These are phyloP conservation scores for Paradoxurus hermaphroditus DNA, from an alignment of 2,113 vertebrate genomes.

Conservation along the genomic window DNA sequence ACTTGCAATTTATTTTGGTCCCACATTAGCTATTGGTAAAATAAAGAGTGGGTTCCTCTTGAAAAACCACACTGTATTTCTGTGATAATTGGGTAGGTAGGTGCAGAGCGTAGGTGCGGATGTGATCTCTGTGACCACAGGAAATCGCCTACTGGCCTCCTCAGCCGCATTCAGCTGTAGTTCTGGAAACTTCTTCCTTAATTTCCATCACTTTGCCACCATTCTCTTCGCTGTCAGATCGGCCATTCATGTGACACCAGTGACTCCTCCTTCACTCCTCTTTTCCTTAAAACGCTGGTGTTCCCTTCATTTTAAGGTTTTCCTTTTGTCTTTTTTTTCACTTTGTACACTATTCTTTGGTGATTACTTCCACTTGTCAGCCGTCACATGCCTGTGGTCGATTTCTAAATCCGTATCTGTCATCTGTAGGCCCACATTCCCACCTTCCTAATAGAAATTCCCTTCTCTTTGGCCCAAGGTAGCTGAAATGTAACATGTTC, in stretches of 20 bases:
- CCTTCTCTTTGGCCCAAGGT: neutral
- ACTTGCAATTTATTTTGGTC: neutral
- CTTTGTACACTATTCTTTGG: neutral
- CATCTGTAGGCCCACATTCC: neutral
- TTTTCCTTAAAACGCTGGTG: neutral
- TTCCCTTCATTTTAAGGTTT: neutral
- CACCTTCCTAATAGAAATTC: neutral
- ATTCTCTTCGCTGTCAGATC: neutral
- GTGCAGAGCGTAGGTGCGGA: neutral
- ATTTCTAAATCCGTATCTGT: neutral
- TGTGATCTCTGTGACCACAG: neutral
- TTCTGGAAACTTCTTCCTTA: neutral
- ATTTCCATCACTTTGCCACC: neutral
- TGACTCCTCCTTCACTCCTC: neutral
- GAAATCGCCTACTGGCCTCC: neutral
- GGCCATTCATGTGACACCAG: neutral
- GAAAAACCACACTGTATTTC: neutral
- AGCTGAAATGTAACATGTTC: neutral
- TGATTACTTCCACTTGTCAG: neutral
- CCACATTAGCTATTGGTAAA: neutral
- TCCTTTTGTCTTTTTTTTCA: neutral
- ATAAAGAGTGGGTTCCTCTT: neutral
- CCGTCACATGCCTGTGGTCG: neutral
- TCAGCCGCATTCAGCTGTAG: neutral
- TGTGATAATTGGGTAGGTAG: neutral